Base-by-base conservation (phyloP, 2,113 vertebrate genomes). In the Sander vitreus region DNA sequence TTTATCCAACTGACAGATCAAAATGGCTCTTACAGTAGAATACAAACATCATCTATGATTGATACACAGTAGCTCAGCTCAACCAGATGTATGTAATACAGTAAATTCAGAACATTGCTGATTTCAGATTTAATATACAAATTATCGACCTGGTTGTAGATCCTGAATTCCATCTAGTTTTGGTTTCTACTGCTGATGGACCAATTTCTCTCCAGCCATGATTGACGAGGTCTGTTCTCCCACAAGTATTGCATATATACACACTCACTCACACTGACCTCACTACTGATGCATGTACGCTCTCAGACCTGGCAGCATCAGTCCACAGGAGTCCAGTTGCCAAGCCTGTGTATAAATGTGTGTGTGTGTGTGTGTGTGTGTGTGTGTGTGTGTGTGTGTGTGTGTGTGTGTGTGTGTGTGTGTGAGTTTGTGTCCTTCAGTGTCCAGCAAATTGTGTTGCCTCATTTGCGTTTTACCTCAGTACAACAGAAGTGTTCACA, bases 291-390 rank as follows among this genome's bases (percentile, higher is more conserved):
- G 19, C 67, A 71, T 81, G 82, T 83, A 83, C 79, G 67, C 85
- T 85, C 77, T 86, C 65, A 86, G 81, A 91, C 71, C 39, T 43
- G 10, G 39, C 85, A 89, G 75, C 62, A 66, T 79, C 63, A 48
- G 23, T 86, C 74, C 30, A 65, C 82, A 51, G 23, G 78, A 90
- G 83, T 93, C 92, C 87, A 89, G 83, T 93, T 91, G 90, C 82
- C 65, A 68, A 83, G 55, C 57, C 50, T 70, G 53, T 72, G 70
- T 85, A 47, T 68, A 25, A 39, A 47, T 55, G 23, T 39, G 36
- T 39, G 36, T 9, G 36, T 39, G 36, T 39, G 36, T 2, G 36
- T 39, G 1, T 9, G 36, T 43, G 39, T 79, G 69, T 63, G 53
- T 70, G 73, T 72, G 53, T 51, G 6, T 30, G 27, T 57, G 30